A percentile compares a stretch with the other conserved stretches of the same genome.
Conservation (phyloP, 2,888 invertebrate species). For the Eristalis tenax region DNA sequence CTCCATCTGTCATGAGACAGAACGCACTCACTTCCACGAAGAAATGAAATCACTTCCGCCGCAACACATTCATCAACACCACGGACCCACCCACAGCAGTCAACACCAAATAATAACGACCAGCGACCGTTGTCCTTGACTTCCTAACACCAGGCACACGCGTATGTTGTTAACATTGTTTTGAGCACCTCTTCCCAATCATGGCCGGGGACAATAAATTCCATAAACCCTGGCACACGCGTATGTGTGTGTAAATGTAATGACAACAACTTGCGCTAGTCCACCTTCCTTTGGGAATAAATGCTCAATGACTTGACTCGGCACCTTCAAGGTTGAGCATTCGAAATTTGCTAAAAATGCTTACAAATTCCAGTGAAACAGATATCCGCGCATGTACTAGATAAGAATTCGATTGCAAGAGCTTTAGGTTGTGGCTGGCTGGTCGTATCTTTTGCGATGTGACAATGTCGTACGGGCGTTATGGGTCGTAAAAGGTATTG, state of each 20-base stretch:
- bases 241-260: no score
- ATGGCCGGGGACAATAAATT: background rate
- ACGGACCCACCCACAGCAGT: background rate
- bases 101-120: background rate
- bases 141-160: background rate
- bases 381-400: background rate
- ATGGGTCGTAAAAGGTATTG: background rate
- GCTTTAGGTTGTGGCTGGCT: background rate
- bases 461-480: background rate
- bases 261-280: background rate
- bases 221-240: background rate
- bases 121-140: background rate
- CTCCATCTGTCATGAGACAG: background rate
- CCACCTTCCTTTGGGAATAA: background rate
- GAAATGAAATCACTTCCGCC: background rate
- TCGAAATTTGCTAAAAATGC: background rate
- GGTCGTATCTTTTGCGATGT: background rate
- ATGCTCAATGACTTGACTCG: background rate
- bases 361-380: background rate
- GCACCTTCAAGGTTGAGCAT: background rate
- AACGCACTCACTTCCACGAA: background rate
- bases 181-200: background rate
- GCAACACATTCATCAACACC: background rate
- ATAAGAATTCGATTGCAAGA: conserved; percentile 1
- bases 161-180: background rate